Conservation (phyloP, 2,113 vertebrate species). For the Piprites chloris region DNA sequence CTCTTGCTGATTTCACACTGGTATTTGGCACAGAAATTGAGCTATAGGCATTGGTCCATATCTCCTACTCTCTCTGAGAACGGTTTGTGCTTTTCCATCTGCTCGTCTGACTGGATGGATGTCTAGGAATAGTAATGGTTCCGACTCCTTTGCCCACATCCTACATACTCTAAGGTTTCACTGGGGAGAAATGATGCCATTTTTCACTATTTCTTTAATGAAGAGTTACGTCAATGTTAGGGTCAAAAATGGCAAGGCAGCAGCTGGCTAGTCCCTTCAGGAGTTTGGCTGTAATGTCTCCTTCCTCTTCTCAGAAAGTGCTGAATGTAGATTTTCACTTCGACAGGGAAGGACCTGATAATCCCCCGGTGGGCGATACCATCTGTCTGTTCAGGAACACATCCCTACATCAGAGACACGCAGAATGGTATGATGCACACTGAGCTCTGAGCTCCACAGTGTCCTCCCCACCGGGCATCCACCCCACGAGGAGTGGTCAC, state of each 20-base stretch:
- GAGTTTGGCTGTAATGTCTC: constrained; percentile 13
- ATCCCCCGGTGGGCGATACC: constrained; percentile 26
- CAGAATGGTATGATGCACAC: neutral
- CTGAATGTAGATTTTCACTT: constrained; percentile 25
- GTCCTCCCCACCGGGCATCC: neutral
- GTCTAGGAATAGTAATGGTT: constrained; percentile 52
- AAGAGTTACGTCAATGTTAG: neutral
- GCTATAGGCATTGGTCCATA: constrained; percentile 40
- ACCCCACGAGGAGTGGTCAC: rapidly evolving
- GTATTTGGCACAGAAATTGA: neutral
- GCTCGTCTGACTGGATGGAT: constrained; percentile 42
- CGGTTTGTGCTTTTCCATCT: constrained; percentile 59
- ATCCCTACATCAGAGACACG: neutral
- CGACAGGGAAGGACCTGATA: neutral
- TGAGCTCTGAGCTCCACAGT: neutral
- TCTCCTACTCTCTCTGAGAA: constrained; percentile 33
- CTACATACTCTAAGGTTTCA: neutral
- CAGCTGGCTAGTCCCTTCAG: neutral
- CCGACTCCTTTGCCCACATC: neutral
- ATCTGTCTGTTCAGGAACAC: constrained; percentile 47
- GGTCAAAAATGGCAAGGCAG: constrained; percentile 22
- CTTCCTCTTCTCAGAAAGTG: constrained; percentile 10
- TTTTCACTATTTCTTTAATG: neutral
- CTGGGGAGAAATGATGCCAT: neutral
- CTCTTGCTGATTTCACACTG: neutral